Evolutionary conservation across 2,797 vertebrate genomes (phyloP).

Genomic region (Schizothorax lantsangensis): DNA sequence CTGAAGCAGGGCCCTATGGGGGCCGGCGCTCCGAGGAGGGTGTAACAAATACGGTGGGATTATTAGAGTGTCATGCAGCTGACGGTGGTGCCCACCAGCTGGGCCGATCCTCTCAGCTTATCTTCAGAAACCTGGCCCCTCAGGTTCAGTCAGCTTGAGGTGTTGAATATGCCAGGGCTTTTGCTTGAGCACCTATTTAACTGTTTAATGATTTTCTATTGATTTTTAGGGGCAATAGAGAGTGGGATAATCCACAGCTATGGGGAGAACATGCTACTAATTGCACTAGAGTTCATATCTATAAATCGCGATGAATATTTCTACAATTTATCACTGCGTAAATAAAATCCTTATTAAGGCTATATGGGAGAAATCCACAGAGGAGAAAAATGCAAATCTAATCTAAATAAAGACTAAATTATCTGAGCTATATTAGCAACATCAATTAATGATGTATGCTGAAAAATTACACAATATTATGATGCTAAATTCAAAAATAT

Average conservation of each 20-base stretch:
- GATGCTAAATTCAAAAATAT: not conserved
- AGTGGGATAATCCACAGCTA: constrained; percentile 43
- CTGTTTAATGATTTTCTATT: constrained; percentile 49
- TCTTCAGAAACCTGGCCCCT: constrained; percentile 26
- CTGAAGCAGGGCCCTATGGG: constrained; percentile 71
- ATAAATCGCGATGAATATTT: constrained; percentile 48
- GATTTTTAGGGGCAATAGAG: constrained; percentile 39
- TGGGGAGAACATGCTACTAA: constrained; percentile 23
- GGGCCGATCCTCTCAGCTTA: constrained; percentile 34
- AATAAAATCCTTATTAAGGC: not conserved
- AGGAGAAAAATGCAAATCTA: not conserved
- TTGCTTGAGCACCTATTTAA: constrained; percentile 29
- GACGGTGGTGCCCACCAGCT: constrained; percentile 41
- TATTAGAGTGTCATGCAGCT: constrained; percentile 57
- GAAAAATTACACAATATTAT: not conserved
- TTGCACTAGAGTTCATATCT: constrained; percentile 54
- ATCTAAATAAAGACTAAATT: not conserved
- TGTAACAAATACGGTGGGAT: constrained; percentile 81
- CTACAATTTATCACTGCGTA: not conserved
- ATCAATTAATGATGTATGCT: not conserved
- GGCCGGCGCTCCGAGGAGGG: constrained; percentile 70
- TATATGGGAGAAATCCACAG: not conserved
- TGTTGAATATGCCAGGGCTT: constrained; percentile 3
- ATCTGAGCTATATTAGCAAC: not conserved
- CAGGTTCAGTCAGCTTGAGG: constrained; percentile 34